Evolutionary conservation across 2,797 vertebrate genomes (phyloP), one percentile per base, ranked within the genome.

Genomic region (Bovichtus variegatus): DNA sequence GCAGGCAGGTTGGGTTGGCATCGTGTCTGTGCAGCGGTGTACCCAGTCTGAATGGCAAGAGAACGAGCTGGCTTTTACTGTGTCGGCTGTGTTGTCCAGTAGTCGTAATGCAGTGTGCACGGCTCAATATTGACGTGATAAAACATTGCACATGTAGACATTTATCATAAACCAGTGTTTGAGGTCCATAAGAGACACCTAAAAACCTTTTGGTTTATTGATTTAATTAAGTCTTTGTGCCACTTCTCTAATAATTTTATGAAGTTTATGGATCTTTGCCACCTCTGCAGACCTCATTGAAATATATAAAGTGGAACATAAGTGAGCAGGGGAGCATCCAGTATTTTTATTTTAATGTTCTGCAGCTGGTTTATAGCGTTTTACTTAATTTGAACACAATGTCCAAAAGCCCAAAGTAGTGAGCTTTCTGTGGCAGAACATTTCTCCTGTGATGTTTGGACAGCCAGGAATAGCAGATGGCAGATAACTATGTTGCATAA

Each of bases 391-490:
- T 10, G 1, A 60, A 18, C 5, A 31, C n/a, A 13, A 31, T 36
- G 15, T 54, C 9, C 27, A 53, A 51, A 53, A 49, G 34, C 46
- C 10, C 67, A 38, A 62, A 61, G 43, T 6, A 2, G 21, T 34
- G 5, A n/a, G 7, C 55, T 44, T 72, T 43, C 34, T 47, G 40
- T 8, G 53, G 57, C n/a, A 23, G 49, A 80, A 44, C 43, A 25
- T 54, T 76, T 78, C 61, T 58, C 46, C 31, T 5, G 9, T 76
- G 61, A 59, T 82, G 69, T 76, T 86, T 83, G 53, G 74, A 78
- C 43, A 78, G 74, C 31, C 44, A 0, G 49, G 57, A 62, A 43
- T 50, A 89, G 73, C 91, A 91, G 85, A 89, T 91, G 88, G 84
- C 71, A n/a, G n/a, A n/a, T 63, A 71, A 54, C 43, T 71, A n/a